These are phyloP conservation scores for Exephanes ischioxanthus DNA, from an alignment of 2,888 invertebrate species.

Conservation along the genomic window DNA sequence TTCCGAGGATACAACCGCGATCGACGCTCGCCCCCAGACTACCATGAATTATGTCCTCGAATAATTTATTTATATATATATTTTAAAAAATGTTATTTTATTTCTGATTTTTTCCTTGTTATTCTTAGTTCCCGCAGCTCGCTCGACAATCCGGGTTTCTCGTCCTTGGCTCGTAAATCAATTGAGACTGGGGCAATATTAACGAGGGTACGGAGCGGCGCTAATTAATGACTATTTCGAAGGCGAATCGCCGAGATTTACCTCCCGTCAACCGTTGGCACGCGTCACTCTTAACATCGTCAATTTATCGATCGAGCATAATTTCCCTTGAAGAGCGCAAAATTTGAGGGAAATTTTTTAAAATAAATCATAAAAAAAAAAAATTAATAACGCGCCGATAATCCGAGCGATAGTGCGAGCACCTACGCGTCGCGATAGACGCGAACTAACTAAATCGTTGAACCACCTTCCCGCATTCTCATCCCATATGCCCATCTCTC, in stretches of 20 bases:
- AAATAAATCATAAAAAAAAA: neutral
- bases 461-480: constrained; percentile 21
- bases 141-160: constrained; percentile 31
- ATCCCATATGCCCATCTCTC: constrained; percentile 40
- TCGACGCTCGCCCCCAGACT: constrained; percentile 31
- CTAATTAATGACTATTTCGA: constrained; percentile 52
- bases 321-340: neutral
- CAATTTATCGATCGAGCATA: constrained; percentile 14
- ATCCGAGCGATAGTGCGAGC: constrained; percentile 41
- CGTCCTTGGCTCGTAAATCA: constrained; percentile 61
- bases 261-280: constrained; percentile 47
- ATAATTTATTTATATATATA: constrained; percentile 1
- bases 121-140: neutral
- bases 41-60: constrained; percentile 41
- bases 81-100: neutral
- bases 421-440: constrained; percentile 52
- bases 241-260: constrained; percentile 44
- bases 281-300: constrained; percentile 46
- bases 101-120: constrained; percentile 16
- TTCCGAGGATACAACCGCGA: constrained; percentile 33
- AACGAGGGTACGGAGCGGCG: constrained; percentile 18
- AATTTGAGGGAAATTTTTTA: neutral
- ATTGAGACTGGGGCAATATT: constrained; percentile 28
- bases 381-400: constrained; percentile 8
- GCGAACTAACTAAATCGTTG: constrained; percentile 44